Evolutionary conservation across 2,797 vertebrate genomes (phyloP).

Genomic region (Ctenosaura bakeri): DNA sequence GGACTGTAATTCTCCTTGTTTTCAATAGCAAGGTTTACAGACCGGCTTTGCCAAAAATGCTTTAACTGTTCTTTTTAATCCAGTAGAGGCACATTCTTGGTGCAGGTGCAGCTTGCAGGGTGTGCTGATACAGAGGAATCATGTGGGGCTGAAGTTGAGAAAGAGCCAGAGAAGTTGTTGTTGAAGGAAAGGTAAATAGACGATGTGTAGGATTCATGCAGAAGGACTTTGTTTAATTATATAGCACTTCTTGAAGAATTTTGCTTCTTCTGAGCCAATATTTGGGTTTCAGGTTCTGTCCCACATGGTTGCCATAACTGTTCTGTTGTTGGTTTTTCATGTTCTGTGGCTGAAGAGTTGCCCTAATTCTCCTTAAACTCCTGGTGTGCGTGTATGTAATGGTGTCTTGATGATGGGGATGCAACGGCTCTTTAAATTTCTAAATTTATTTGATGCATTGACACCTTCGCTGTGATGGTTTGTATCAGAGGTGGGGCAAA

Average conservation of each 20-base stretch:
- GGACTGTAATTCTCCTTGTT: too few relatives aligned
- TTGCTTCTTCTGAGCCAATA: not conserved
- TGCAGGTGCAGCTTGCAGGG: too few relatives aligned
- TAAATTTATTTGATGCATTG: not conserved
- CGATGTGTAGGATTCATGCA: not conserved
- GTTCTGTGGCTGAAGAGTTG: not conserved
- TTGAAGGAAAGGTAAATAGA: too few relatives aligned
- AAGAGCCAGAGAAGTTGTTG: not conserved
- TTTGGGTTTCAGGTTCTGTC: not conserved
- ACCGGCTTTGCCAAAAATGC: too few relatives aligned
- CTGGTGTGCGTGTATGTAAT: not conserved
- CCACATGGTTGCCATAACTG: not conserved
- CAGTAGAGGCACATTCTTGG: too few relatives aligned
- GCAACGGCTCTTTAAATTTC: not conserved
- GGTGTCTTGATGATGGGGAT: not conserved
- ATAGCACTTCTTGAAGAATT: not conserved
- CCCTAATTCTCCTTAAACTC: not conserved
- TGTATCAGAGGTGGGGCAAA: too few relatives aligned
- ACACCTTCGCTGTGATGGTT: not conserved
- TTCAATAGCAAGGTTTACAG: too few relatives aligned
- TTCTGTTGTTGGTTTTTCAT: not conserved
- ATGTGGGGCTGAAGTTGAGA: too few relatives aligned
- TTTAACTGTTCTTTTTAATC: too few relatives aligned
- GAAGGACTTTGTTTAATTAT: not conserved
- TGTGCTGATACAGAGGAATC: too few relatives aligned